Evolutionary conservation across 1,140 invertebrate genomes (phyloP).

Genomic region (Nasonia giraulti): DNA sequence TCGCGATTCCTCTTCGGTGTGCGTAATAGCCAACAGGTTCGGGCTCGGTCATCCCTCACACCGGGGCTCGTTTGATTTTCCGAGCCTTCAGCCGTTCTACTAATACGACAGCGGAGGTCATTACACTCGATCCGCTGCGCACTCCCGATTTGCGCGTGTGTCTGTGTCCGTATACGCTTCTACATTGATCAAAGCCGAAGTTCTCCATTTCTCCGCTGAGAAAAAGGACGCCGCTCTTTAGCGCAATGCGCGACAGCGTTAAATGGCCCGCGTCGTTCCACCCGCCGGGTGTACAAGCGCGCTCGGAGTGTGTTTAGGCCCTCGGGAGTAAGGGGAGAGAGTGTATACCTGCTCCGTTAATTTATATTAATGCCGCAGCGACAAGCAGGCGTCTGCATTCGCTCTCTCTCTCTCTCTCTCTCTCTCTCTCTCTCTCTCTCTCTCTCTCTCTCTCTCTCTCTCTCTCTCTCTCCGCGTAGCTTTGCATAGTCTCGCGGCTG

Average conservation of each 20-base stretch:
- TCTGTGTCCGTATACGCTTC: background rate
- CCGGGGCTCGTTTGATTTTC: background rate
- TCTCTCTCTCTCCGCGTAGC: too few species aligned
- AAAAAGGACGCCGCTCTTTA: background rate
- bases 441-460: too few species aligned
- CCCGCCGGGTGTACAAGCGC: background rate
- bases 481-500: background rate
- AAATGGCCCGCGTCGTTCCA: conserved; percentile 40
- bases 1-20: too few species aligned
- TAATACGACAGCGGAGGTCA: background rate
- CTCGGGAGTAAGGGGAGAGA: background rate
- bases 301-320: conserved; percentile 1
- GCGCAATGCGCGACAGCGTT: conserved; percentile 2
- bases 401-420: background rate
- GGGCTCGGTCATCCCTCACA: background rate
- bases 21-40: background rate
- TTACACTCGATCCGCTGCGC: background rate
- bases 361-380: conserved; percentile 61
- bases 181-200: background rate
- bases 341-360: conserved; percentile 52
- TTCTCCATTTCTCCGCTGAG: background rate
- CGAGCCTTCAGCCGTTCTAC: background rate
- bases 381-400: background rate
- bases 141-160: background rate
- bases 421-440: too few species aligned